A percentile compares a stretch with the other conserved stretches of the same genome.
These are phyloP conservation scores for Natator depressus DNA, from an alignment of 2,113 vertebrate genomes.

Conservation along the genomic window DNA sequence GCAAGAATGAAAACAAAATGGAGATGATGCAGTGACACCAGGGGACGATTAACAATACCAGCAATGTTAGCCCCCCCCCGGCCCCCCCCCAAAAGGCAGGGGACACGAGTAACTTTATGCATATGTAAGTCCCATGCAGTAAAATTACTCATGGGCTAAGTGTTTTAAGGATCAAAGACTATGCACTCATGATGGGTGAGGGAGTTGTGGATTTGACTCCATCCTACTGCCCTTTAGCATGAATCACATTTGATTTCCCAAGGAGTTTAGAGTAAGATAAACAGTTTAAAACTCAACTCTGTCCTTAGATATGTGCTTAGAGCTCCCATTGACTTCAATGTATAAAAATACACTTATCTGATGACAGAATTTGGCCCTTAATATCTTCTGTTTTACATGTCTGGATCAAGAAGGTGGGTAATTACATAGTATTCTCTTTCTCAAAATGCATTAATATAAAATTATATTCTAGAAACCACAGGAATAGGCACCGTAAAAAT, in stretches of 20 bases:
- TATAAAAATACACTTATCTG: not conserved
- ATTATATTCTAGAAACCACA: not conserved
- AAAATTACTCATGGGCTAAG: not conserved
- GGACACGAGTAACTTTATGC: not conserved
- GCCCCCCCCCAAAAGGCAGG: not conserved
- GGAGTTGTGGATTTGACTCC: not conserved
- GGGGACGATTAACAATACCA: not conserved
- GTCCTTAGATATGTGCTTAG: not conserved
- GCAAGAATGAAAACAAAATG: too few species aligned
- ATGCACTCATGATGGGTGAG: not conserved
- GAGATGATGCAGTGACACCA: too few species aligned
- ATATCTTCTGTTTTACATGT: not conserved
- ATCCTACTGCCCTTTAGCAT: not conserved
- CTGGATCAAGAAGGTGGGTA: not conserved
- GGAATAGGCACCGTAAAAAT: not conserved
- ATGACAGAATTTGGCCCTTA: not conserved
- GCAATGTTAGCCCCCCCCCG: not conserved
- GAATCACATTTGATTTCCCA: not conserved
- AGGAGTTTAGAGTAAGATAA: not conserved
- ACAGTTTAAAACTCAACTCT: not conserved
- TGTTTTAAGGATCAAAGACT: constrained; percentile 10
- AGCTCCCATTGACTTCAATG: not conserved
- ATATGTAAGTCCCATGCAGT: not conserved
- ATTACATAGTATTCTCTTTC: not conserved
- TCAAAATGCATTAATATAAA: not conserved